Conservation (phyloP, 2,888 invertebrate species). For the Chrysolina haemoptera region DNA sequence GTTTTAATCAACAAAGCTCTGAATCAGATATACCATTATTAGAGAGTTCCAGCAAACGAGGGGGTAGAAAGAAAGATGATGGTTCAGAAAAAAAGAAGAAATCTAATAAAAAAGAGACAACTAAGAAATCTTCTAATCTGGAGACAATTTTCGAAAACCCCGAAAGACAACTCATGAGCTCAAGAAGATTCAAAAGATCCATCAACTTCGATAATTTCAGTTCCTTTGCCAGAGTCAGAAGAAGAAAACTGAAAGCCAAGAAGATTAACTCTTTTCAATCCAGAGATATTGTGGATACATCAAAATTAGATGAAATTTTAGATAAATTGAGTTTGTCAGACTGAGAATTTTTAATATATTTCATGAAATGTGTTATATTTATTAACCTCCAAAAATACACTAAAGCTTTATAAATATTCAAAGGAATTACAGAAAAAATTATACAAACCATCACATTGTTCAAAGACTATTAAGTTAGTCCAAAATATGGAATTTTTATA, state of each 20-base stretch:
- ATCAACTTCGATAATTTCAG: constrained; percentile 33
- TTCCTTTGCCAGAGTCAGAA: constrained; percentile 16
- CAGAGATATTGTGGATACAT: constrained; percentile 7
- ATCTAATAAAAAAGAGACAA: not conserved
- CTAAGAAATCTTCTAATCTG: constrained; percentile 30
- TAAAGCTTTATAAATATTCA: too few relatives aligned
- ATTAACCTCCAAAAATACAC: not conserved
- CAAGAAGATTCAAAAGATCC: constrained; percentile 36
- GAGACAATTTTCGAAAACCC: constrained; percentile 41
- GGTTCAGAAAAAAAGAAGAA: not conserved
- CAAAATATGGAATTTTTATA: too few relatives aligned
- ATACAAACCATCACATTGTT: too few relatives aligned
- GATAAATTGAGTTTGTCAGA: constrained; percentile 19
- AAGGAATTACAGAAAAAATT: too few relatives aligned
- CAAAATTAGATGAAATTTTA: constrained; percentile 14
- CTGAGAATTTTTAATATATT: not conserved
- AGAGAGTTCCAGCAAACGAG: not conserved
- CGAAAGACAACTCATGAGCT: constrained; percentile 32
- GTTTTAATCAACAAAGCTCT: not conserved
- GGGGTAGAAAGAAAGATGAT: constrained; percentile 6
- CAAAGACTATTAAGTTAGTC: too few relatives aligned
- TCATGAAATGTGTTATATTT: not conserved
- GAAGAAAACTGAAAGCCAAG: constrained; percentile 30
- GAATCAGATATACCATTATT: not conserved
- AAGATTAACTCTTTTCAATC: constrained; percentile 27